Evolutionary conservation across 2,113 vertebrate species (phyloP), one percentile per base, ranked within the genome.

Genomic region (Microcebus griseorufus): DNA sequence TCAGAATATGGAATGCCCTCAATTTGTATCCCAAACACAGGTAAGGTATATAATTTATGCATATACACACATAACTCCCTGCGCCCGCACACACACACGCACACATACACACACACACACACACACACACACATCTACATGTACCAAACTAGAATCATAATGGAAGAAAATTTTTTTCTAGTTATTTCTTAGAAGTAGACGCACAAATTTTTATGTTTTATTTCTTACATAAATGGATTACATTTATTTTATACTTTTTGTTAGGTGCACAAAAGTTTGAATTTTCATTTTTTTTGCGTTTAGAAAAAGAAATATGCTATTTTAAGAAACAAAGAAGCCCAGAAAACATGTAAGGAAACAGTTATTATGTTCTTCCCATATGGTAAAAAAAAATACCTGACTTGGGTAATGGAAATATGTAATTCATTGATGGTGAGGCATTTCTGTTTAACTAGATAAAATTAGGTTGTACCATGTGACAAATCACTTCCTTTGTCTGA

Each of bases 181-280:
- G 76, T 87, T 78, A 88, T 42, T 90, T 94, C 29, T 65, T 58
- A n/a, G 42, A 93, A 55, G 16, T 16, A 9, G 37, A 69, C n/a
- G 83, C 34, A 23, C 0, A 42, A 53, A 37, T 13, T 4, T 69
- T 37, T 17, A 32, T 64, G 17, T 60, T 23, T 64, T 27, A 39
- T 4, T 37, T 95, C 6, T 70, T 65, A n/a, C n/a, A n/a, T n/a
- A n/a, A n/a, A n/a, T 82, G 73, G 11, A 27, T 93, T 67, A 65
- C 1, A 64, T 84, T 16, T 90, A 72, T 72, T 94, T 95, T 84
- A 48, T 34, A 94, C 60, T 76, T 89, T 95, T 96, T 53, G 51
- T 60, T 64, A 96, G 51, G 32, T 81, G 25, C 22, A 42, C 42
- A 80, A 93, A 96, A 88, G 53, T 55, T 55, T 55, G 16, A 17